phyloP scores from a whole-genome alignment of 2,888 invertebrate species.

The Aricia artaxerxes region DNA sequence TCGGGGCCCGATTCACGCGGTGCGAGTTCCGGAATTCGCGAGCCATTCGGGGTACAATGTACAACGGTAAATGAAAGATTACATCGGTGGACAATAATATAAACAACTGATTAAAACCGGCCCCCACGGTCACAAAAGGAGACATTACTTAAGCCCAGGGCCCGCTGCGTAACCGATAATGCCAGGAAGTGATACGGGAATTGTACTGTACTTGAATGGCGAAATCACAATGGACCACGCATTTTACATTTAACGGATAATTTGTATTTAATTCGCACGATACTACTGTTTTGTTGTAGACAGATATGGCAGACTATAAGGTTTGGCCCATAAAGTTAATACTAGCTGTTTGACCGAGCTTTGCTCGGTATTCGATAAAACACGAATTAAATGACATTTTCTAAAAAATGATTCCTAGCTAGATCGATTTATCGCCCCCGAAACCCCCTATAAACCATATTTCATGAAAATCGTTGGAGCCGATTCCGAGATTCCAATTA shows the following conservation, averaged over 20 bases:
- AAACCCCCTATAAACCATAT: too few species aligned
- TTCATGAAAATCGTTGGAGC: too few species aligned
- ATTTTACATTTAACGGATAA: slow-evolving; percentile 29
- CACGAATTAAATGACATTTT: too few species aligned
- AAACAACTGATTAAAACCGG: slow-evolving; percentile 76
- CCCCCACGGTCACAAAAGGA: slow-evolving; percentile 71
- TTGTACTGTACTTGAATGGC: slow-evolving; percentile 55
- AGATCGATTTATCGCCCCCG: too few species aligned
- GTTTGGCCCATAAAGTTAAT: too few species aligned
- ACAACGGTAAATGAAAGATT: slow-evolving; percentile 74
- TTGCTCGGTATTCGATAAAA: too few species aligned
- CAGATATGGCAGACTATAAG: too few species aligned
- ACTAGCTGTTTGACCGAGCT: too few species aligned
- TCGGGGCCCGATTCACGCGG: background rate
- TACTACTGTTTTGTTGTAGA: background rate
- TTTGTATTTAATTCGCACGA: slow-evolving; percentile 24
- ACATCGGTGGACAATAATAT: slow-evolving; percentile 76
- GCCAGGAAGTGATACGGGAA: slow-evolving; percentile 72
- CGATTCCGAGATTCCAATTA: too few species aligned
- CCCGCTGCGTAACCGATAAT: slow-evolving; percentile 67
- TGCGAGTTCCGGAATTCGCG: slow-evolving; percentile 36
- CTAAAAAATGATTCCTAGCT: too few species aligned
- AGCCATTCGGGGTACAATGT: slow-evolving; percentile 63
- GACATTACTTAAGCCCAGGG: slow-evolving; percentile 72
- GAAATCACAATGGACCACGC: slow-evolving; percentile 36